Evolutionary conservation across 2,888 invertebrate genomes (phyloP), one percentile per base, ranked within the genome.

Genomic region (Zootermopsis nevadensis): DNA sequence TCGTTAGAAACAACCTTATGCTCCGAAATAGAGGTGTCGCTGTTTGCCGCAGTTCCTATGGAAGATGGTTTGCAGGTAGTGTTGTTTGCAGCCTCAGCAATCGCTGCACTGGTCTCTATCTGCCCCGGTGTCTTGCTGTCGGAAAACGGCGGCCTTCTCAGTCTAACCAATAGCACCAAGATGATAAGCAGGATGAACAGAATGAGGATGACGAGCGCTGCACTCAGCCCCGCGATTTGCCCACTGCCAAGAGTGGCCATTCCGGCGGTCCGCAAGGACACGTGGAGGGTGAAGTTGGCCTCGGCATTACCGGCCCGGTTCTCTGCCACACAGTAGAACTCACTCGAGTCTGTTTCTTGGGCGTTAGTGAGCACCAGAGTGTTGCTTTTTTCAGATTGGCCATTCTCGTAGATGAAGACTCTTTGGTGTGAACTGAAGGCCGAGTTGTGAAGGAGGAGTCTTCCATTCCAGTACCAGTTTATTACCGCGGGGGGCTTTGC

Each of bases 271-370:
- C 94, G 91, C 90, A 95, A 93, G 81, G 94, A 93, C 82, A 97
- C 95, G 88, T 95, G 95, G 67, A 97, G 91, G 60, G 97, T 97
- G 88, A 97, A 97, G 89, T 97, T 97, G 24, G 96, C 96, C 90
- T 96, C 96, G 53, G 95, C 95, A 87, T 93, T 95, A 33, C 97
- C 97, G 6, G 96, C 97, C 84, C 95, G 94, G 89, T 97, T 98
- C 89, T 97, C 96, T 15, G 97, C 97, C 1, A 96, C 94, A 89
- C 97, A 97, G 89, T 95, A 95, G 90, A 97, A 96, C 87, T 96
- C 96, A 83, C 94, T 94, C 0, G 95, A 94, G 88, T 96, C 96
- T 2, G 94, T 92, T 89, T 96, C 95, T 89, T 96, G 95, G 31
- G 95, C 95, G 88, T 96, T 96, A 53, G 95, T 95, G 72, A 97